Evolutionary conservation across 1,140 invertebrate genomes (phyloP).

Genomic region (Achatina immaculata): DNA sequence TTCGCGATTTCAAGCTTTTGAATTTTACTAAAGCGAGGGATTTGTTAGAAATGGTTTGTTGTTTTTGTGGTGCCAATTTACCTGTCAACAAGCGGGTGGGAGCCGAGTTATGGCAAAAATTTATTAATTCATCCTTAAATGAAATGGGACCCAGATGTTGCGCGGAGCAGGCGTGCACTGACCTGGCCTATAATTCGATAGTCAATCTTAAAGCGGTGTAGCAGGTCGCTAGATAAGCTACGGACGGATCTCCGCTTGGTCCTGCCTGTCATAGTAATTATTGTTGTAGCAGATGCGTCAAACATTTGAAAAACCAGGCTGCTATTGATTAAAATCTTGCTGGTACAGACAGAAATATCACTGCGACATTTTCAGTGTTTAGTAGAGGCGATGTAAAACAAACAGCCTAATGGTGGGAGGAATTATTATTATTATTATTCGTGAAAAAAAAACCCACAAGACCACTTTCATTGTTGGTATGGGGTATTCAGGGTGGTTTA

Average conservation of each 20-base stretch:
- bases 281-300: conserved; percentile 23
- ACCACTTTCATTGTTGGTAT: too few species aligned
- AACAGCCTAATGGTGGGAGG: too few species aligned
- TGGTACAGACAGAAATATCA: background rate
- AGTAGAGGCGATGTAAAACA: too few species aligned
- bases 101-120: background rate
- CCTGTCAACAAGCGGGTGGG: background rate
- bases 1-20: background rate
- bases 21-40: background rate
- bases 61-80: background rate
- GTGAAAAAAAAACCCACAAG: too few species aligned
- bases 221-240: background rate
- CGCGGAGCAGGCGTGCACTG: conserved; percentile 13
- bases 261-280: background rate
- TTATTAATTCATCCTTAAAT: background rate
- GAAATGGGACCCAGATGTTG: background rate
- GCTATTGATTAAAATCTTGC: background rate
- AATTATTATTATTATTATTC: too few species aligned
- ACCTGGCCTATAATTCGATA: conserved; percentile 13
- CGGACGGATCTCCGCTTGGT: background rate
- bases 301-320: background rate
- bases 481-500: too few species aligned
- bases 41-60: background rate
- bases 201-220: background rate
- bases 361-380: background rate